Conservation (phyloP, 2,113 vertebrate genomes). For the Carollia perspicillata region DNA sequence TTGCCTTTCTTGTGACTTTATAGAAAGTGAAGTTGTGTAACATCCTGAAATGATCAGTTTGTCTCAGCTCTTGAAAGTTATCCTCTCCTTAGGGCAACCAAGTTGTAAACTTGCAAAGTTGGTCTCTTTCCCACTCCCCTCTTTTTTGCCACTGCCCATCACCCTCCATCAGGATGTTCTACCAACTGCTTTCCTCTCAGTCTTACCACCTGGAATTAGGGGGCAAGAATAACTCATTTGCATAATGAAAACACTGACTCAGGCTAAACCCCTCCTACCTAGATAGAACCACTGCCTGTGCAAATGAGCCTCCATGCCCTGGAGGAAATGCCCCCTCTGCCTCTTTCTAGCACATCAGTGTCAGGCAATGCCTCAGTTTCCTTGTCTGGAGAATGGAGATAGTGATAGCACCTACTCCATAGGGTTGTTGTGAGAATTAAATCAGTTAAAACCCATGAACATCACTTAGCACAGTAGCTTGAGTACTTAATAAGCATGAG, state of each 20-base stretch:
- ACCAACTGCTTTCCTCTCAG: neutral
- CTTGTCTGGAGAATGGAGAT: neutral
- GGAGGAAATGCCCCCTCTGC: neutral
- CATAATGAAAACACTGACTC: neutral
- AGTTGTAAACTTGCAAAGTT: too few relatives aligned
- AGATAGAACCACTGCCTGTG: neutral
- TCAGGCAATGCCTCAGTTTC: neutral
- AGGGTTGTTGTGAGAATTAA: neutral
- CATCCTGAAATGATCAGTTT: neutral
- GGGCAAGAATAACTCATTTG: neutral
- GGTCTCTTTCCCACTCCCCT: neutral
- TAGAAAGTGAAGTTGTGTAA: neutral
- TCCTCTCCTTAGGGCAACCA: neutral
- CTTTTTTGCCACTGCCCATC: too few relatives aligned
- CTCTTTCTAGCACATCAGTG: rapidly evolving
- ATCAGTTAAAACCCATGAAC: neutral
- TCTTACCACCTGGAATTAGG: neutral
- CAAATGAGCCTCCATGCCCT: rapidly evolving
- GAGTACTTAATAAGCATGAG: neutral
- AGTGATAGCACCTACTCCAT: neutral
- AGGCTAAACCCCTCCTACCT: neutral
- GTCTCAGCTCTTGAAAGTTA: neutral
- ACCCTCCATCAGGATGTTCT: neutral
- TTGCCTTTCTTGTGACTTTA: neutral
- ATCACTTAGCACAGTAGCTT: neutral